A percentile compares a stretch with the other conserved stretches of the same genome.
Evolutionary conservation across 2,888 invertebrate genomes (phyloP).

Genomic region (Salticus scenicus): DNA sequence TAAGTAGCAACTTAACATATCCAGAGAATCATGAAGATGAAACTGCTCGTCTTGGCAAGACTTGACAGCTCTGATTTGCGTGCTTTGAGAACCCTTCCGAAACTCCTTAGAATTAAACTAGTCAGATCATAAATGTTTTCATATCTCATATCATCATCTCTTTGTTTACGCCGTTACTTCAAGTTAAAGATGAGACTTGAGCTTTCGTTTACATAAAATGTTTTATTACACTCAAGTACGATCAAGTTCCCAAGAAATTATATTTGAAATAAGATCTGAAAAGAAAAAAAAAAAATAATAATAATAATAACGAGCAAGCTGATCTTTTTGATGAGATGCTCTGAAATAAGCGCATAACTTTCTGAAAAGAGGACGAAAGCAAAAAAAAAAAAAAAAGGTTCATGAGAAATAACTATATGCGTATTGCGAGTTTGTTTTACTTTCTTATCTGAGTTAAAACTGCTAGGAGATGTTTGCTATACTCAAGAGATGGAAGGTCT

Average conservation of each 20-base stretch:
- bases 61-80: conserved; percentile 37
- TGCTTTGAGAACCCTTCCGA: conserved; percentile 22
- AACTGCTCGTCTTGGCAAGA: too few species aligned
- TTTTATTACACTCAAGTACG: not conserved
- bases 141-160: conserved; percentile 55
- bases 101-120: conserved; percentile 45
- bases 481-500: too few species aligned
- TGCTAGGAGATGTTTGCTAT: too few species aligned
- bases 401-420: too few species aligned
- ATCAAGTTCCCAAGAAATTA: not conserved
- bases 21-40: conserved; percentile 28
- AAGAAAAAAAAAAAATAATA: too few species aligned
- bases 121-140: conserved; percentile 41
- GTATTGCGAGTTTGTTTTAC: too few species aligned
- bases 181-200: not conserved
- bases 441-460: too few species aligned
- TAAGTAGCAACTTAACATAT: conserved; percentile 50
- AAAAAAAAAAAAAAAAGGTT: too few species aligned
- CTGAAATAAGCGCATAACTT: too few species aligned
- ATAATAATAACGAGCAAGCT: too few species aligned
- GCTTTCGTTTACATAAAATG: not conserved
- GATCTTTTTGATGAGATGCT: too few species aligned
- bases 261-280: not conserved
- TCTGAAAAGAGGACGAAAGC: too few species aligned
- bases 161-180: conserved; percentile 8